Evolutionary conservation across 2,113 vertebrate species (phyloP).

Genomic region (Sarotherodon lohbergeri): DNA sequence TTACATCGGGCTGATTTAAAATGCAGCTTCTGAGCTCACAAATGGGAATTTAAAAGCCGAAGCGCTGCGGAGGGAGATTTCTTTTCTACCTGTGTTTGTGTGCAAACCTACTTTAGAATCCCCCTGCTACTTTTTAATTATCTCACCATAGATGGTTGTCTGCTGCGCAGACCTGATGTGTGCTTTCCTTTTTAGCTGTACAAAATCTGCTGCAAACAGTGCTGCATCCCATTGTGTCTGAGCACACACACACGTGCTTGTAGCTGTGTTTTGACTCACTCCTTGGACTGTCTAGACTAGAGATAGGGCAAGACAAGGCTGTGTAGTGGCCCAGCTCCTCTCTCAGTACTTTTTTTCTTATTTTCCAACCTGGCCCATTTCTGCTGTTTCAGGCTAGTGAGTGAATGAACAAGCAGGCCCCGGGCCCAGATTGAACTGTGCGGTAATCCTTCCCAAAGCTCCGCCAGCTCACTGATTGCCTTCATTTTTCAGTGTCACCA

Average conservation of each 20-base stretch:
- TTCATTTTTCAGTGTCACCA: constrained; percentile 77
- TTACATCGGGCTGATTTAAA: constrained; percentile 45
- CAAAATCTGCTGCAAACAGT: constrained; percentile 26
- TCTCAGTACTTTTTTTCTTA: constrained; percentile 34
- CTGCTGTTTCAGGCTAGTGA: constrained; percentile 55
- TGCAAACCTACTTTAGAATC: constrained; percentile 30
- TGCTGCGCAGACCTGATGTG: constrained; percentile 16
- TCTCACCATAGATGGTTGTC: constrained; percentile 48
- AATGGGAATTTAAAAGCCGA: constrained; percentile 44
- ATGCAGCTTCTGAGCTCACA: constrained; percentile 36
- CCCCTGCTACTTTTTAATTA: constrained; percentile 51
- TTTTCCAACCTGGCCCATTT: constrained; percentile 46
- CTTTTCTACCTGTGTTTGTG: constrained; percentile 32
- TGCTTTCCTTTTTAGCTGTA: not conserved
- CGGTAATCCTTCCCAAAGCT: constrained; percentile 64
- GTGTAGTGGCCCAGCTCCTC: constrained; percentile 13
- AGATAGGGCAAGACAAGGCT: constrained; percentile 15
- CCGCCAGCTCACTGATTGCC: constrained; percentile 72
- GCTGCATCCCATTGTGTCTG: constrained; percentile 2
- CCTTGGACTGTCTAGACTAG: constrained; percentile 22
- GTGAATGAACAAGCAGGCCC: constrained; percentile 47
- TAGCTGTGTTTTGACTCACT: constrained; percentile 30
- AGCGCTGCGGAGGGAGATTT: constrained; percentile 8
- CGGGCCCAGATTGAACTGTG: constrained; percentile 66
- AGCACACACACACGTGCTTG: not conserved